phyloP scores from a whole-genome alignment of 2,113 vertebrate genomes.

The Pseudorectes ferrugineus region DNA sequence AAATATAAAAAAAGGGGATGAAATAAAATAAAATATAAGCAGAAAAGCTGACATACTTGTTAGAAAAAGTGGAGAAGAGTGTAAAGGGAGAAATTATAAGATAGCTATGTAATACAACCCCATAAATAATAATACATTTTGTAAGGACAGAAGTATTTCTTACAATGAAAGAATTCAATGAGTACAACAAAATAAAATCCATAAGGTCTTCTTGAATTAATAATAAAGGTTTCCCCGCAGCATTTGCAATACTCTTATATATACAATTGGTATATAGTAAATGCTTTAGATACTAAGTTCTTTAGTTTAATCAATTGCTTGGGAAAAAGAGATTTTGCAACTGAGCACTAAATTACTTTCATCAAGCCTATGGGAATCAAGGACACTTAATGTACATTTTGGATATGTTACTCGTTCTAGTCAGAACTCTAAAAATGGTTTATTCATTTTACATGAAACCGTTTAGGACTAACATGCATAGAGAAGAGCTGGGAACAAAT shows the following conservation, averaged over 20 bases:
- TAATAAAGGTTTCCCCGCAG: not conserved
- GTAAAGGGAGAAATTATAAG: not conserved
- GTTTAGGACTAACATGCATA: not conserved
- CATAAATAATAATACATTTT: not conserved
- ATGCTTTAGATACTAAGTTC: not conserved
- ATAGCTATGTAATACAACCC: not conserved
- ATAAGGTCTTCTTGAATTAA: not conserved
- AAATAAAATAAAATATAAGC: not conserved
- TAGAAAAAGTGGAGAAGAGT: not conserved
- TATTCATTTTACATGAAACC: not conserved
- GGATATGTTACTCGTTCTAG: not conserved
- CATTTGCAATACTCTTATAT: not conserved
- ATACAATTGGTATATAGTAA: not conserved
- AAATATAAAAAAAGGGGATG: not conserved
- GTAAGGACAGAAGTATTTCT: not conserved
- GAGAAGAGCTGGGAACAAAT: not conserved
- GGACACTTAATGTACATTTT: not conserved
- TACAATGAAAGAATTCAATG: not conserved
- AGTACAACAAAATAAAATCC: not conserved
- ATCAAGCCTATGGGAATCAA: not conserved
- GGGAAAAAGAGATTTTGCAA: not conserved
- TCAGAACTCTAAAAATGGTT: not conserved
- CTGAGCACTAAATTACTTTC: not conserved
- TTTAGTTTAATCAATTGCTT: not conserved
- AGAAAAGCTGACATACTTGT: not conserved